phyloP scores from a whole-genome alignment of 2,888 invertebrate species.

The Synergus laeviventris region DNA sequence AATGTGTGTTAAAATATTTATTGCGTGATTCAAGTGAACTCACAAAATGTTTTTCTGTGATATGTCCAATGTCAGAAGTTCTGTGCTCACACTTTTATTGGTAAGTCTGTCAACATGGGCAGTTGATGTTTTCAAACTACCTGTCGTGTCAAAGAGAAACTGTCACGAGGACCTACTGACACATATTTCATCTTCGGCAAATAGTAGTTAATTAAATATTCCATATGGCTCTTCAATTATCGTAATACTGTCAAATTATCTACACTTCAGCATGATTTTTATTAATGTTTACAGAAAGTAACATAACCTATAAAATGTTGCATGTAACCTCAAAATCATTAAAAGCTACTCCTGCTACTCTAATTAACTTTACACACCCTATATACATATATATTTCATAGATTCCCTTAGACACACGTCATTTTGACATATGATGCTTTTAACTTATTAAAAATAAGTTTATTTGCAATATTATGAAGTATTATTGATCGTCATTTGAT shows the following conservation, averaged over 20 bases:
- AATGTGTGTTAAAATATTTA: conserved; percentile 62
- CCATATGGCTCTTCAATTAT: neutral
- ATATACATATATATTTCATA: neutral
- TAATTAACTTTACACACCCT: conserved; percentile 8
- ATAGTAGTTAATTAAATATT: neutral
- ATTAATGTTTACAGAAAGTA: conserved; percentile 8
- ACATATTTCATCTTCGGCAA: conserved; percentile 50
- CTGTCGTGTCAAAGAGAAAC: conserved; percentile 22
- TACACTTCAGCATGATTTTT: neutral
- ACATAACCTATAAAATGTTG: conserved; percentile 48
- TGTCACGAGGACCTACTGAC: conserved; percentile 47
- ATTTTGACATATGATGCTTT: neutral
- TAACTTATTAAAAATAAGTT: neutral
- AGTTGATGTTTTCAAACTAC: neutral
- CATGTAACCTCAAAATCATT: conserved; percentile 45
- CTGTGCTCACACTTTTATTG: conserved; percentile 71
- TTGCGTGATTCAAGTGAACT: conserved; percentile 65
- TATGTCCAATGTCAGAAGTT: conserved; percentile 67
- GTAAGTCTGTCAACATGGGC: conserved; percentile 66
- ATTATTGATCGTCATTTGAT: neutral
- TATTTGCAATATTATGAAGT: neutral
- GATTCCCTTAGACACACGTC: neutral
- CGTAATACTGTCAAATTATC: neutral
- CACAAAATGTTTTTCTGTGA: conserved; percentile 69
- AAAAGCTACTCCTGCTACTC: no score